Base-by-base conservation (phyloP, 2,113 vertebrate species). In the Gymnorhina tibicen region DNA sequence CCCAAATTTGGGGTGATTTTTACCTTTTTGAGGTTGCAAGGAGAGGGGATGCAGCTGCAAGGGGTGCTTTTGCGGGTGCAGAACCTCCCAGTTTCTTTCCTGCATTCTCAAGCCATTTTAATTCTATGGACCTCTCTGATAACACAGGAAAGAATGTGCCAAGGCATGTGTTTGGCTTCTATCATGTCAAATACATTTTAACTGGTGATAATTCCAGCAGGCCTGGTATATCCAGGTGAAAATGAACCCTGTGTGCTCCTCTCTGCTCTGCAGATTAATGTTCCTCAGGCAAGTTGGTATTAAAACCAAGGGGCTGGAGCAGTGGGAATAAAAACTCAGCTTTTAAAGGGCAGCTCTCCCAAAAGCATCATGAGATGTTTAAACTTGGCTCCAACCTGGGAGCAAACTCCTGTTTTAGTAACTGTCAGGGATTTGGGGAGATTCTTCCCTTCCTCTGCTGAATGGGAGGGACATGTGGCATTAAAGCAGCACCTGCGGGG, bases 381-480 rank as follows among this genome's bases (percentile, higher is more conserved):
- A 7, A 70, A 69, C 55, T 32, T 10, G 13, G 15, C 69, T 66
- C 33, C 1, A 2, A 41, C 9, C 8, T 12, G 27, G 10, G 26
- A 63, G 19, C 33, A 78, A 80, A 76, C 2, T 15, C 37, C 72
- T 15, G 4, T 15, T 69, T 83, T 77, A 79, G 33, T 46, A 76
- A 63, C 26, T 13, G 11, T 2, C 7, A 83, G 26, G 89, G 70
- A 53, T 63, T 33, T 50, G 30, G 46, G 49, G 76, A 78, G 35
- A 49, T 39, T 26, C 19, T 59, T 7, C 28, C 28, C 11, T 41
- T 72, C 39, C 68, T 41, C 17, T 5, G 26, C 37, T 14, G 39
- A 37, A 13, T 0, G 1, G 28, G 50, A 39, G 37, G 42, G 46
- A 56, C 5, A 5, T 0, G 7, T 35, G 44, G 63, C 35, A 50